Evolutionary conservation across 2,797 vertebrate species (phyloP).

Genomic region (Nasua narica): DNA sequence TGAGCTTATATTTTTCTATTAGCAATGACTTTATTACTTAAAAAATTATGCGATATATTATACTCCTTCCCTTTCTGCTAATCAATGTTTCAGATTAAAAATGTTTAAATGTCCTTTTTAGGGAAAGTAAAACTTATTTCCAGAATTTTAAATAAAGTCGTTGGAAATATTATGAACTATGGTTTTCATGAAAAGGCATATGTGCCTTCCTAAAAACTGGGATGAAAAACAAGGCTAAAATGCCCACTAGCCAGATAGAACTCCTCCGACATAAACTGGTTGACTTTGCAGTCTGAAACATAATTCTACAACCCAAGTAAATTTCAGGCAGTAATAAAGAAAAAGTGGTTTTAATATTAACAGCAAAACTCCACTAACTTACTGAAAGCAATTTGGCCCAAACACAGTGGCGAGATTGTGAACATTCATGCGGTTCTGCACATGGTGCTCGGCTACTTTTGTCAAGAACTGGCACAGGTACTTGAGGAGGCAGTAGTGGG

Average conservation of each 20-base stretch:
- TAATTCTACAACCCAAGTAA: background rate
- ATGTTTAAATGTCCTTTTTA: background rate
- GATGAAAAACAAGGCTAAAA: background rate
- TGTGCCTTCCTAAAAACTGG: background rate
- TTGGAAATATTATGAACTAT: constrained; percentile 1
- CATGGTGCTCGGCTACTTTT: constrained; percentile 88
- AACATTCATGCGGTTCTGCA: constrained; percentile 92
- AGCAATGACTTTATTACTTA: background rate
- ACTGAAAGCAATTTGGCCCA: constrained; percentile 95
- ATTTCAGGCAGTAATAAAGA: background rate
- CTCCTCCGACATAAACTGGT: background rate
- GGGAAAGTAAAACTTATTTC: background rate
- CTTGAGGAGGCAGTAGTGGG: constrained; percentile 89
- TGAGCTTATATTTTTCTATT: background rate
- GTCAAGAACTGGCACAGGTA: constrained; percentile 93
- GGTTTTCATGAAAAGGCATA: background rate
- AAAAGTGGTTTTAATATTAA: background rate
- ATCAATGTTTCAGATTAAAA: background rate
- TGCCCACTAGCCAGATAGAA: background rate
- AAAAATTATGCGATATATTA: background rate
- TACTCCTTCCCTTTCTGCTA: background rate
- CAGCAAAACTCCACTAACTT: constrained; percentile 79
- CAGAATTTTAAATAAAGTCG: constrained; percentile 7
- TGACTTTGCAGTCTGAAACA: background rate
- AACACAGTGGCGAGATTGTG: constrained; percentile 94